These are phyloP conservation scores for Platorchestia sp. DNA, from an alignment of 1,140 invertebrate genomes.

Conservation along the genomic window DNA sequence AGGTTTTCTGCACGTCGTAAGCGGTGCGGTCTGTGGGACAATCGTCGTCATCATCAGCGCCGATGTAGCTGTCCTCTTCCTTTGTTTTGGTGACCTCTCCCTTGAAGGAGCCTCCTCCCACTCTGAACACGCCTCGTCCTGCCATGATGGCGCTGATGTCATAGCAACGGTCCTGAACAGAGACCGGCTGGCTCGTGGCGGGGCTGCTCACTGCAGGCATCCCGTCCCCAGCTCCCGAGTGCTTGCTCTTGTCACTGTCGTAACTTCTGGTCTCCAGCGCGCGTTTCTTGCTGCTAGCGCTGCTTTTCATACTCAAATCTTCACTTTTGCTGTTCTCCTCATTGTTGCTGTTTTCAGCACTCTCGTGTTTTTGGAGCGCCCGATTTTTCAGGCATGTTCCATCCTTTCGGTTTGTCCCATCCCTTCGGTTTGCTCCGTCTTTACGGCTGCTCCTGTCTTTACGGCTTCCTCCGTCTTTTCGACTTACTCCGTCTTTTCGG, in stretches of 20 bases:
- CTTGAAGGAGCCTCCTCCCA: conserved; percentile 13
- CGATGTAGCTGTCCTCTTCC: conserved; percentile 46
- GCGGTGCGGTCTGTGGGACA: conserved; percentile 5
- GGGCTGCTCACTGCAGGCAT: neutral
- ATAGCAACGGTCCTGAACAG: conserved; percentile 38
- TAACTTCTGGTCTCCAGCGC: neutral
- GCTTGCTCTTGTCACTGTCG: conserved; percentile 12
- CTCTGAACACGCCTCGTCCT: conserved; percentile 13
- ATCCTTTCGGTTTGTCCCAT: too few species aligned
- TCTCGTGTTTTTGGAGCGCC: neutral
- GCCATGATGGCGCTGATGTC: conserved; percentile 50
- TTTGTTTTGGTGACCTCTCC: conserved; percentile 39
- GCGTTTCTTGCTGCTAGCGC: neutral
- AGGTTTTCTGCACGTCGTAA: neutral
- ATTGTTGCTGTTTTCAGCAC: neutral
- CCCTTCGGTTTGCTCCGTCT: too few species aligned
- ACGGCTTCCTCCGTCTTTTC: too few species aligned
- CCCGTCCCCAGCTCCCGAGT: neutral
- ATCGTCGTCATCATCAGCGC: conserved; percentile 14
- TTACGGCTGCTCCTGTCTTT: neutral
- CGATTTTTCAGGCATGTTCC: too few species aligned
- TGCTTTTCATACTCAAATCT: neutral
- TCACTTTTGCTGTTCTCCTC: conserved; percentile 25
- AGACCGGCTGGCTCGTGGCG: neutral
- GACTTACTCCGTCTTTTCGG: too few species aligned